These are phyloP conservation scores for Kryptolebias marmoratus DNA, from an alignment of 2,113 vertebrate species.

Conservation along the genomic window DNA sequence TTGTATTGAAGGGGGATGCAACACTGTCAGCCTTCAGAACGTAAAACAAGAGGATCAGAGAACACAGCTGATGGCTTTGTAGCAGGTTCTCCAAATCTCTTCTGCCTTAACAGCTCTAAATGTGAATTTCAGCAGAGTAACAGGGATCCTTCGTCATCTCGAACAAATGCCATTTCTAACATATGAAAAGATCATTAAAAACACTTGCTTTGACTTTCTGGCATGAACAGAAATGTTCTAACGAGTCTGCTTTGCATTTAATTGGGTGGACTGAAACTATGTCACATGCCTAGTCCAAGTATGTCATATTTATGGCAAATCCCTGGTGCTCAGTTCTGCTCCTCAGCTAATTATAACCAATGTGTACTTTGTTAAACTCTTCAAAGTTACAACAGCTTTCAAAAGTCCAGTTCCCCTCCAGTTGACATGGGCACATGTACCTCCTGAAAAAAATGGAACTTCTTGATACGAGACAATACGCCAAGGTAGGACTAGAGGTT, in stretches of 20 bases:
- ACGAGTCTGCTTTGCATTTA: constrained; percentile 50
- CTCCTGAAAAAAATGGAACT: not conserved
- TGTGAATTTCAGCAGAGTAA: constrained; percentile 46
- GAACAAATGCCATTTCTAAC: constrained; percentile 36
- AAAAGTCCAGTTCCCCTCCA: constrained; percentile 12
- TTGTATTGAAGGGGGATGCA: constrained; percentile 72
- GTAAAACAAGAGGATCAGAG: constrained; percentile 70
- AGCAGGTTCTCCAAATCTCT: constrained; percentile 16
- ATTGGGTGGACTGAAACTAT: constrained; percentile 53
- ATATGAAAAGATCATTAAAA: constrained; percentile 59
- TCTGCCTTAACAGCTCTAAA: constrained; percentile 42
- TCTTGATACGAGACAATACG: constrained; percentile 5
- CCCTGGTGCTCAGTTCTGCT: constrained; percentile 11
- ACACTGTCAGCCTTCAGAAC: constrained; percentile 76
- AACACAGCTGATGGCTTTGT: constrained; percentile 72
- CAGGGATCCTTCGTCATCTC: constrained; percentile 14
- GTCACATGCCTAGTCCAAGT: constrained; percentile 39
- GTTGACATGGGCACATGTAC: not conserved
- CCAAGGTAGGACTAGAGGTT: not conserved
- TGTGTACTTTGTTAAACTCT: constrained; percentile 17
- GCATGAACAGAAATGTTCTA: constrained; percentile 45
- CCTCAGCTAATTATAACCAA: constrained; percentile 53
- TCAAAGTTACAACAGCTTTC: constrained; percentile 31
- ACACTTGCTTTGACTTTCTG: constrained; percentile 41
- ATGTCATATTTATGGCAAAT: constrained; percentile 33